A percentile compares a stretch with the other conserved stretches of the same genome.
phyloP scores from a whole-genome alignment of 2,113 vertebrate species.

The Cinclus mexicanus region DNA sequence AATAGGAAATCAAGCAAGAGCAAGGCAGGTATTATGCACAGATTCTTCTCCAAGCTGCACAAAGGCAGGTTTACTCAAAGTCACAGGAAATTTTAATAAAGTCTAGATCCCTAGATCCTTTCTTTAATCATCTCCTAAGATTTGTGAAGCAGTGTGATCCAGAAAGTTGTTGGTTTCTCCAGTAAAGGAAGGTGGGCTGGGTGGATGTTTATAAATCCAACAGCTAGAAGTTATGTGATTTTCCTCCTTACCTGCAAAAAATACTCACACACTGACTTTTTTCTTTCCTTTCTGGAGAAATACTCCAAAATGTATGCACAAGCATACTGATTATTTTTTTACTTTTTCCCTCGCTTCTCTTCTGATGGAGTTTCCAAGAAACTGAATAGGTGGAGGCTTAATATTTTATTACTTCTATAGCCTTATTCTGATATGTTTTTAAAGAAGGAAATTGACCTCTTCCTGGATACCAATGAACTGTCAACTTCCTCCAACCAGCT shows the following conservation, averaged over 20 bases:
- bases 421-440: not conserved
- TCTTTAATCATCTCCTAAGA: not conserved
- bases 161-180: not conserved
- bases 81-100: not conserved
- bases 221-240: not conserved
- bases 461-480: conserved; percentile 28
- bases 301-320: not conserved
- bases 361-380: not conserved
- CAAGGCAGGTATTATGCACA: not conserved
- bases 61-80: not conserved
- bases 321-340: not conserved
- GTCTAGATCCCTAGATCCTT: not conserved
- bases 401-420: not conserved
- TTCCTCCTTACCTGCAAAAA: not conserved
- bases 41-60: not conserved
- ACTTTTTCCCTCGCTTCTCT: not conserved
- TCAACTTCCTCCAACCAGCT: conserved; percentile 1
- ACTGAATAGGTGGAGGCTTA: not conserved
- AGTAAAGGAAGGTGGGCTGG: not conserved
- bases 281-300: not conserved
- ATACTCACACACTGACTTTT: not conserved
- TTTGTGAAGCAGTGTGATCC: not conserved
- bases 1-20: not conserved
- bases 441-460: conserved; percentile 4
- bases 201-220: not conserved